Evolutionary conservation across 1,140 invertebrate species (phyloP).

Genomic region (Papilio helenus): DNA sequence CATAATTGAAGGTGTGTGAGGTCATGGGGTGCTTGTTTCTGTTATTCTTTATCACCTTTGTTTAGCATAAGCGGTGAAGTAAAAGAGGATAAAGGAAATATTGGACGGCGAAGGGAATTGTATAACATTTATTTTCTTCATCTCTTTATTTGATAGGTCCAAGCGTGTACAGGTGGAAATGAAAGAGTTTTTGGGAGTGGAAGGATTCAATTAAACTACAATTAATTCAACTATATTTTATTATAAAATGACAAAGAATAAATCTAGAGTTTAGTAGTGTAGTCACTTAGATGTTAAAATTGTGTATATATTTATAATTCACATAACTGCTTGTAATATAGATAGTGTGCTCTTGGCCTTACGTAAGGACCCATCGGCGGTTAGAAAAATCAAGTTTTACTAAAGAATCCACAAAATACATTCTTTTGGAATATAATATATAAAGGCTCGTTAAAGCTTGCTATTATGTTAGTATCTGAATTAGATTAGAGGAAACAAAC

Average conservation of each 20-base stretch:
- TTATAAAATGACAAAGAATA: slow-evolving; percentile 83
- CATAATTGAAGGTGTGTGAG: too few species aligned
- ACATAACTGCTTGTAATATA: slow-evolving; percentile 71
- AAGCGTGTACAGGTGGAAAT: not conserved
- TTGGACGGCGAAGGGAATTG: too few species aligned
- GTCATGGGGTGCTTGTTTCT: too few species aligned
- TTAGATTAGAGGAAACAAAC: slow-evolving; percentile 69
- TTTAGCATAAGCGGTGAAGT: too few species aligned
- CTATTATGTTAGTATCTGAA: slow-evolving; percentile 61
- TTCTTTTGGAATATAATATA: slow-evolving; percentile 56
- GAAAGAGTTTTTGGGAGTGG: not conserved
- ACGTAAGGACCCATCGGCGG: slow-evolving; percentile 51
- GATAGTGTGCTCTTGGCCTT: slow-evolving; percentile 56
- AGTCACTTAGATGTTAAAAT: slow-evolving; percentile 77
- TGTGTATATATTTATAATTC: slow-evolving; percentile 77
- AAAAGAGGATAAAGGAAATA: too few species aligned
- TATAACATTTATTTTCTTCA: too few species aligned
- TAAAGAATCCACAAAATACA: slow-evolving; percentile 73
- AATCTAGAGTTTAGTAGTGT: slow-evolving; percentile 81
- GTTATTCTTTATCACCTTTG: too few species aligned
- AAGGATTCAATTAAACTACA: slow-evolving; percentile 43
- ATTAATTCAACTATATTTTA: slow-evolving; percentile 81
- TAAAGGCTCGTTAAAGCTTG: slow-evolving; percentile 72
- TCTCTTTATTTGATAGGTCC: not conserved
- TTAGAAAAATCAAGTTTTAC: slow-evolving; percentile 69